Evolutionary conservation across 2,797 vertebrate species (phyloP).

Genomic region (Buceros bicornis): DNA sequence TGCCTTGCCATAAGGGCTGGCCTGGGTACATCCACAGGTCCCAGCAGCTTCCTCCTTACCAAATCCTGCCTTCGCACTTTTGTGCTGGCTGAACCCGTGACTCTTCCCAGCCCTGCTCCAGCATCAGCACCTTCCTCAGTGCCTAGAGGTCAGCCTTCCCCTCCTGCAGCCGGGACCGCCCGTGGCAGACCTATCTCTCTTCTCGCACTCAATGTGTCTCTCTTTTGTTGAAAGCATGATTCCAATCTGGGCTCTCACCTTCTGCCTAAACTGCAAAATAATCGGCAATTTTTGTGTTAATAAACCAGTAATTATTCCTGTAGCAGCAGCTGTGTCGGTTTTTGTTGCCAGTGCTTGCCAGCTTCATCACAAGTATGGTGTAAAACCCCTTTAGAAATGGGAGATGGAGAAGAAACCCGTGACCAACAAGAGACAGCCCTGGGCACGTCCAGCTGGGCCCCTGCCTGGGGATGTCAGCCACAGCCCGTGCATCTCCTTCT

Average conservation of each 20-base stretch:
- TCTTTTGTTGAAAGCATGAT: not conserved
- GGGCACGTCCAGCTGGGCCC: no score
- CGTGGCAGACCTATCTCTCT: not conserved
- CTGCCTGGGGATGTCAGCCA: accelerated
- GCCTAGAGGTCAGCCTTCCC: conserved; percentile 24
- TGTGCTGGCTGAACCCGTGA: not conserved
- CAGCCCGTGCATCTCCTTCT: not conserved
- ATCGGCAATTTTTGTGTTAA: conserved; percentile 17
- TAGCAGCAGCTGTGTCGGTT: not conserved
- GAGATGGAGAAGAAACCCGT: not conserved
- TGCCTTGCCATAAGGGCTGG: not conserved
- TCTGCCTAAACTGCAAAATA: not conserved
- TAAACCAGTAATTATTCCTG: conserved; percentile 16
- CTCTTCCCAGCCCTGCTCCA: accelerated
- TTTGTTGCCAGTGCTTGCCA: not conserved
- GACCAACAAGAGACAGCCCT: not conserved
- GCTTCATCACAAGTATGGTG: not conserved
- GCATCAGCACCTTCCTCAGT: not conserved
- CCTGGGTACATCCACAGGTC: not conserved
- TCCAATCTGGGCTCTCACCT: not conserved
- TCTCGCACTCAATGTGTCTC: not conserved
- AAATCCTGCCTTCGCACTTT: not conserved
- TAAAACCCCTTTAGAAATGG: not conserved
- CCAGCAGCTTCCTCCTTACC: not conserved
- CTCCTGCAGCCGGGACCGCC: not conserved